Conservation (phyloP, 2,113 vertebrate species). For the Xenus cinereus region DNA sequence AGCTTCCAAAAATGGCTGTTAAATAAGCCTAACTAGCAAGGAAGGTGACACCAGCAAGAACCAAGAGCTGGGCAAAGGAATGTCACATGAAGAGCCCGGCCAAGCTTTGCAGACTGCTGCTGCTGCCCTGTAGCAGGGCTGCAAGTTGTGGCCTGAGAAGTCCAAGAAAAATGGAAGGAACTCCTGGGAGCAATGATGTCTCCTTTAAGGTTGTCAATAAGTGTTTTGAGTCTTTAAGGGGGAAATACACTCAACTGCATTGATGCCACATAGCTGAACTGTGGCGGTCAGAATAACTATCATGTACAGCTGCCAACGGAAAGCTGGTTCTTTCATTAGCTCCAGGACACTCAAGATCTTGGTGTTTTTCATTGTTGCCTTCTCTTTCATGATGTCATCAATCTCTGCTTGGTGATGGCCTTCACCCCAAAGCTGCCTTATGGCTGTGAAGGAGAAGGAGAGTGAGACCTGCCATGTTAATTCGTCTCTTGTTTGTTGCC, state of each 20-base stretch:
- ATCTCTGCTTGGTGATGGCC: constrained; percentile 74
- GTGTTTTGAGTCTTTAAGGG: background rate
- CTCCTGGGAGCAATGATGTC: background rate
- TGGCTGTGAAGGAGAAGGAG: constrained; percentile 70
- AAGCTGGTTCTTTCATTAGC: constrained; percentile 69
- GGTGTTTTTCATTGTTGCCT: constrained; percentile 60
- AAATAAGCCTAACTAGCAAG: background rate
- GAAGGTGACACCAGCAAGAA: background rate
- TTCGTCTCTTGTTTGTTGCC: background rate
- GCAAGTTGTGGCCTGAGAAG: background rate
- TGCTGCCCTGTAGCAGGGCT: background rate
- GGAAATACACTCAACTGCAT: constrained; percentile 73
- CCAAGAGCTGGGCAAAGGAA: background rate
- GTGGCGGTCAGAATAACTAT: constrained; percentile 55
- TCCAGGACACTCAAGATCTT: constrained; percentile 74
- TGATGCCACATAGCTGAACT: constrained; percentile 84
- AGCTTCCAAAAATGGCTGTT: background rate
- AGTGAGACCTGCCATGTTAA: constrained; percentile 21
- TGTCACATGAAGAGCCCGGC: background rate
- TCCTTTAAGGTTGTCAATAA: background rate
- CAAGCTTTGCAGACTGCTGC: background rate
- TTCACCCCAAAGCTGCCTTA: constrained; percentile 81
- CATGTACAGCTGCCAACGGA: constrained; percentile 82
- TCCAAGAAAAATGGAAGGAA: background rate
- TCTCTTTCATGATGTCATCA: constrained; percentile 83